Conservation (phyloP, 2,888 invertebrate species). For the Spatulosminthurus flaviceps region DNA sequence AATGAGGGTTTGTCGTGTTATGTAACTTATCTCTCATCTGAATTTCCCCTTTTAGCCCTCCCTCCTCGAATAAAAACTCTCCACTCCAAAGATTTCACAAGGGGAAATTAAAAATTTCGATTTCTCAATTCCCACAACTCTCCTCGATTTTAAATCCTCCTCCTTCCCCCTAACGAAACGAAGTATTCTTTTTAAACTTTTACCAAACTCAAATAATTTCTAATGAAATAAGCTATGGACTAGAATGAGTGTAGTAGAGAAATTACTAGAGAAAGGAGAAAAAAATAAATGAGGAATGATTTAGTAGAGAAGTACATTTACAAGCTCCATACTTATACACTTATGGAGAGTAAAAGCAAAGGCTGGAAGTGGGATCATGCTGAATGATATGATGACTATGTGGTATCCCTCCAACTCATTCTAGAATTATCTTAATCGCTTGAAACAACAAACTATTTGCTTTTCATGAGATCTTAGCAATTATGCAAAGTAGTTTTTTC, state of each 20-base stretch:
- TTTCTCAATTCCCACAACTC: not conserved
- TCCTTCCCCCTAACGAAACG: too few species aligned
- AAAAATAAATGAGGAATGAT: not conserved
- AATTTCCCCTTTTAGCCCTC: not conserved
- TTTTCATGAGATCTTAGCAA: conserved; percentile 49
- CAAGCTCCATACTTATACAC: not conserved
- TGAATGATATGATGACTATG: conserved; percentile 41
- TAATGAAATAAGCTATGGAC: too few species aligned
- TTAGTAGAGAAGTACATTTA: not conserved
- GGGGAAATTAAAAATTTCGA: too few species aligned
- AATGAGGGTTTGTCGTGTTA: conserved; percentile 60
- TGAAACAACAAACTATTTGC: conserved; percentile 44
- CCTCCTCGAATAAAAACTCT: not conserved
- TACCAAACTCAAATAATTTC: conserved; percentile 11
- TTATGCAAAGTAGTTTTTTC: conserved; percentile 52
- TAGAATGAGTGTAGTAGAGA: too few species aligned
- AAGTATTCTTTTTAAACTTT: too few species aligned
- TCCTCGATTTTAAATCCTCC: not conserved
- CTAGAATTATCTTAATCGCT: conserved; percentile 51
- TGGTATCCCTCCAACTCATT: conserved; percentile 49
- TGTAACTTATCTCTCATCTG: conserved; percentile 4
- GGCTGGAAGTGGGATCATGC: conserved; percentile 23
- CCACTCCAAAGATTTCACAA: not conserved
- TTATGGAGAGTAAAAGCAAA: too few species aligned
- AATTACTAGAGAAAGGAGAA: too few species aligned